A percentile compares a stretch with the other conserved stretches of the same genome.
phyloP scores from a whole-genome alignment of 2,888 invertebrate species.

The Orthonevra nobilis region DNA sequence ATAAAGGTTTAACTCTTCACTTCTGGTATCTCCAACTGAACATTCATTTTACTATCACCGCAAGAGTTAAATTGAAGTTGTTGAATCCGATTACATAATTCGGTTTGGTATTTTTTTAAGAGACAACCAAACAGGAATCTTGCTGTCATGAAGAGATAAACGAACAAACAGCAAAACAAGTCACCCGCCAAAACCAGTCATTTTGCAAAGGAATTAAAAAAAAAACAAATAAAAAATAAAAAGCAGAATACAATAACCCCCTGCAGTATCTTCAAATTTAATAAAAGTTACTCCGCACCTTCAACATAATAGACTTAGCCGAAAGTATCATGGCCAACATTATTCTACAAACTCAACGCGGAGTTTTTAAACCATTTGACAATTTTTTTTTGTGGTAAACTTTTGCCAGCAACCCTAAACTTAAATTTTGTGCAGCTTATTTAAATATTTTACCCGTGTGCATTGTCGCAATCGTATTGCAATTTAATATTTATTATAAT shows the following conservation, averaged over 20 bases:
- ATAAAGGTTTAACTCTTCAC: too few relatives aligned
- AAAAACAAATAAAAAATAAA: neutral
- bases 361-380: conserved; percentile 18
- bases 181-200: conserved; percentile 5
- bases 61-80: too few relatives aligned
- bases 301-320: neutral
- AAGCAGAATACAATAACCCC: neutral
- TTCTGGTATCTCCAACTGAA: too few relatives aligned
- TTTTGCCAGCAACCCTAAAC: neutral
- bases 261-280: neutral
- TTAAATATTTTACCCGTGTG: conserved; percentile 30
- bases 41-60: too few relatives aligned
- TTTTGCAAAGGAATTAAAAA: conserved; percentile 5
- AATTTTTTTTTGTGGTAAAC: conserved; percentile 7
- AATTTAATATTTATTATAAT: conserved; percentile 36
- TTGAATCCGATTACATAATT: conserved; percentile 3
- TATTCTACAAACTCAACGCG: neutral
- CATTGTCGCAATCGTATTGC: conserved; percentile 4
- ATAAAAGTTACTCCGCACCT: neutral
- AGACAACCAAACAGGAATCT: conserved; percentile 9
- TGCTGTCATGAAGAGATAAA: neutral
- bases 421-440: neutral
- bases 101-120: neutral
- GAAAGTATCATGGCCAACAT: neutral
- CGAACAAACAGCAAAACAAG: neutral